Evolutionary conservation across 2,888 invertebrate genomes (phyloP).

Genomic region (Lathronympha strigana): DNA sequence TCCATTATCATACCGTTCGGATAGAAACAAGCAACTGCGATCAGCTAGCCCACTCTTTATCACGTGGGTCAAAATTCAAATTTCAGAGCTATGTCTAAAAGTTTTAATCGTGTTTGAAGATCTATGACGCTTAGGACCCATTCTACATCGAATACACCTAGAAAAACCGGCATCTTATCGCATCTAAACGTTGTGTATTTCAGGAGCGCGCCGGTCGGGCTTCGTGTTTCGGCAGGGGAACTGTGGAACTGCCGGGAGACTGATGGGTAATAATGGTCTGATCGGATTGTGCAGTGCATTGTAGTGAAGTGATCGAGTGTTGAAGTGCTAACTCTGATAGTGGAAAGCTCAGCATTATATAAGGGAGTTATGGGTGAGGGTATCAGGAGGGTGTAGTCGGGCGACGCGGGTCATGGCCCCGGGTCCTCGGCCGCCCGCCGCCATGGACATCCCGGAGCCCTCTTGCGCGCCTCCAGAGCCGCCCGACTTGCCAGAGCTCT

Average conservation of each 20-base stretch:
- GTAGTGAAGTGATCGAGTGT: slow-evolving; percentile 62
- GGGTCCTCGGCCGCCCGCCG: slow-evolving; percentile 90
- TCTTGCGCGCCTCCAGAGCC: slow-evolving; percentile 58
- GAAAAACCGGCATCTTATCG: slow-evolving; percentile 70
- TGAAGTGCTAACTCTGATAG: slow-evolving; percentile 54
- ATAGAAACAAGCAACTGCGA: slow-evolving; percentile 78
- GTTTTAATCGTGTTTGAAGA: slow-evolving; percentile 50
- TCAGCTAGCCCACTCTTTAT: slow-evolving; percentile 77
- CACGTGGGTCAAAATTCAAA: slow-evolving; percentile 83
- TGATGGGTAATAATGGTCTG: slow-evolving; percentile 58
- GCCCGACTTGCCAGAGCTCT: slow-evolving; percentile 61
- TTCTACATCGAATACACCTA: slow-evolving; percentile 54
- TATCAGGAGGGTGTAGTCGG: slow-evolving; percentile 69
- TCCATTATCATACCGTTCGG: slow-evolving; percentile 64
- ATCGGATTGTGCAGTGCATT: slow-evolving; percentile 60
- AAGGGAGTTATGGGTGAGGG: slow-evolving; percentile 70
- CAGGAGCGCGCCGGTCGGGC: slow-evolving; percentile 74
- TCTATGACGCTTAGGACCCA: slow-evolving; percentile 44
- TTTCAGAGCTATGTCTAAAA: slow-evolving; percentile 56
- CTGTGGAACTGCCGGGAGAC: slow-evolving; percentile 74
- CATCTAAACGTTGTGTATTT: slow-evolving; percentile 71
- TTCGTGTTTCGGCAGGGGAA: slow-evolving; percentile 57
- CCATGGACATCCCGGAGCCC: slow-evolving; percentile 63
- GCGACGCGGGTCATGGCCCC: slow-evolving; percentile 94
- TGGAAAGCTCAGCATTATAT: slow-evolving; percentile 65